phyloP scores from a whole-genome alignment of 2,888 invertebrate genomes.

The Erynnis tages region DNA sequence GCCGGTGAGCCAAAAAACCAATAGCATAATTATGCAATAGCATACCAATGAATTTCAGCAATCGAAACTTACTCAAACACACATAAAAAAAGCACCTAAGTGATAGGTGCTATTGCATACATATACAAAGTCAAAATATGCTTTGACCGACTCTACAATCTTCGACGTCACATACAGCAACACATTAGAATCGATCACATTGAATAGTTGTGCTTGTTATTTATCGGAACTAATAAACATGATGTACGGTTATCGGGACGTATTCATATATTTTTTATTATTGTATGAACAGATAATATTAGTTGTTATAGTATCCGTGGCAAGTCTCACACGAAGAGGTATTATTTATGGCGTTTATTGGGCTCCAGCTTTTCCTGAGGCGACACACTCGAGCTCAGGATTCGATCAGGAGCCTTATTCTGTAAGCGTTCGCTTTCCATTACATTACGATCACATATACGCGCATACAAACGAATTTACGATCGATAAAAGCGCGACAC shows the following conservation, averaged over 20 bases:
- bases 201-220: slow-evolving; percentile 71
- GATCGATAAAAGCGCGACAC: no score
- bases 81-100: no score
- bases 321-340: slow-evolving; percentile 67
- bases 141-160: background rate
- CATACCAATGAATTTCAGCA: no score
- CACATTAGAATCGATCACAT: slow-evolving; percentile 77
- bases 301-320: slow-evolving; percentile 62
- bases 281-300: slow-evolving; percentile 59
- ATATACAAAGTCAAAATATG: background rate
- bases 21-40: no score
- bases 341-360: slow-evolving; percentile 76
- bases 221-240: slow-evolving; percentile 77
- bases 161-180: slow-evolving; percentile 50
- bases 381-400: slow-evolving; percentile 55
- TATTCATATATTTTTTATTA: slow-evolving; percentile 63
- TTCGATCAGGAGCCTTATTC: slow-evolving; percentile 40
- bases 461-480: no score
- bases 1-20: no score
- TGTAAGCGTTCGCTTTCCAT: slow-evolving; percentile 32
- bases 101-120: no score
- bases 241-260: slow-evolving; percentile 72
- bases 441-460: no score
- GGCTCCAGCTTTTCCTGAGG: slow-evolving; percentile 70
- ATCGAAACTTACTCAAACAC: no score